These are phyloP conservation scores for Hippocampus guttulatus DNA, from an alignment of 2,113 vertebrate genomes.

Conservation along the genomic window DNA sequence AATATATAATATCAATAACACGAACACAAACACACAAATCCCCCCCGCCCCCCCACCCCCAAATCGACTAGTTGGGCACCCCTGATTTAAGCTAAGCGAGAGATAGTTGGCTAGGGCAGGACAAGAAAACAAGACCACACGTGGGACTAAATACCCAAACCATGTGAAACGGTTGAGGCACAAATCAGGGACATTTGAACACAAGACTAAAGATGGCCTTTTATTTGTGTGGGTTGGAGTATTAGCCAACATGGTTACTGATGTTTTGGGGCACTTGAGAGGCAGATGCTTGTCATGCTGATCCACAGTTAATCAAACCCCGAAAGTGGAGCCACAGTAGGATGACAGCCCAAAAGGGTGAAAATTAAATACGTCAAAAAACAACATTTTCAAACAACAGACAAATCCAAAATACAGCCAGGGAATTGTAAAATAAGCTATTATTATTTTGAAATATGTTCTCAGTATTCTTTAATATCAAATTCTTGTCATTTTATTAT, in stretches of 20 bases:
- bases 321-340: background rate
- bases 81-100: background rate
- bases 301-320: background rate
- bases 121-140: background rate
- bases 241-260: background rate
- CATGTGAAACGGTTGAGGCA: slow-evolving; percentile 4
- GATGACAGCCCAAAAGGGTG: too few relatives aligned
- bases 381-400: too few relatives aligned
- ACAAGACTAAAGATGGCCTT: slow-evolving; percentile 26
- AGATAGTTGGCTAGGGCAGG: background rate
- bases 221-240: slow-evolving; percentile 2
- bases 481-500: too few relatives aligned
- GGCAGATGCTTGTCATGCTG: slow-evolving; percentile 6
- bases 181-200: slow-evolving; percentile 4
- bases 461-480: too few relatives aligned
- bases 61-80: too few relatives aligned
- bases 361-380: too few relatives aligned
- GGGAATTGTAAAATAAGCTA: too few relatives aligned
- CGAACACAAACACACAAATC: too few relatives aligned
- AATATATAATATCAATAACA: too few relatives aligned
- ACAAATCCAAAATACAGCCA: too few relatives aligned
- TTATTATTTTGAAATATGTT: too few relatives aligned
- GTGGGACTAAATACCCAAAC: slow-evolving; percentile 23
- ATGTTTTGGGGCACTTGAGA: background rate
- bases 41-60: too few relatives aligned